Percentiles rank a stretch among this genome's conserved stretches.
phyloP scores from a whole-genome alignment of 2,797 vertebrate species.

The Chanos chanos region DNA sequence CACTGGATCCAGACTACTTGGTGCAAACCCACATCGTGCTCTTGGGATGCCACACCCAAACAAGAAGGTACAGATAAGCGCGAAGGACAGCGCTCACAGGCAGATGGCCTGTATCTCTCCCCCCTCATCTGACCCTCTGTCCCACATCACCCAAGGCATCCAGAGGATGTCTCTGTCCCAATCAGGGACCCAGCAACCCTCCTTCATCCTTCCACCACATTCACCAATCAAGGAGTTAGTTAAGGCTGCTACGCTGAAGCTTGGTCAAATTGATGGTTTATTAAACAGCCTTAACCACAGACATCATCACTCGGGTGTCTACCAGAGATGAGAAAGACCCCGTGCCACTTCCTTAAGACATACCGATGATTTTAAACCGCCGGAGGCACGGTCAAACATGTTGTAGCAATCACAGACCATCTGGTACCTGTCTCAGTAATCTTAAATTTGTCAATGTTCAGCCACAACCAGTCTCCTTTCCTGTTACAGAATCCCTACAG shows the following conservation, averaged over 20 bases:
- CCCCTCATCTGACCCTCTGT: too few species aligned
- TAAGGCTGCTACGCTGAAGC: not conserved
- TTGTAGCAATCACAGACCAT: not conserved
- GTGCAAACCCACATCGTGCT: constrained; percentile 2
- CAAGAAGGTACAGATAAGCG: constrained; percentile 4
- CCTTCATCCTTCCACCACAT: not conserved
- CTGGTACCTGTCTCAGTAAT: not conserved
- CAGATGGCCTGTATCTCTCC: not conserved
- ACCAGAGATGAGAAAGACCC: not conserved
- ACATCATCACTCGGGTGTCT: not conserved
- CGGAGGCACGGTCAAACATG: not conserved
- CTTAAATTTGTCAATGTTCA: not conserved
- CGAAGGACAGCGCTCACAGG: not conserved
- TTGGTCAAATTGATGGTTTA: not conserved
- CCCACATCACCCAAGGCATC: not conserved
- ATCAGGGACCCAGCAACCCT: not conserved
- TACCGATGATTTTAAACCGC: not conserved
- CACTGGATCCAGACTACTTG: too few species aligned
- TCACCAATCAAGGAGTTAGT: not conserved
- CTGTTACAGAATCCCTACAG: not conserved
- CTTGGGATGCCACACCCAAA: not conserved
- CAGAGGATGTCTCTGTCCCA: not conserved
- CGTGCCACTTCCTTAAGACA: not conserved
- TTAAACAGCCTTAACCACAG: not conserved
- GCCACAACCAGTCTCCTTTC: not conserved